Base-by-base conservation (phyloP, 1,140 invertebrate genomes). In the Steinernema feltiae region DNA sequence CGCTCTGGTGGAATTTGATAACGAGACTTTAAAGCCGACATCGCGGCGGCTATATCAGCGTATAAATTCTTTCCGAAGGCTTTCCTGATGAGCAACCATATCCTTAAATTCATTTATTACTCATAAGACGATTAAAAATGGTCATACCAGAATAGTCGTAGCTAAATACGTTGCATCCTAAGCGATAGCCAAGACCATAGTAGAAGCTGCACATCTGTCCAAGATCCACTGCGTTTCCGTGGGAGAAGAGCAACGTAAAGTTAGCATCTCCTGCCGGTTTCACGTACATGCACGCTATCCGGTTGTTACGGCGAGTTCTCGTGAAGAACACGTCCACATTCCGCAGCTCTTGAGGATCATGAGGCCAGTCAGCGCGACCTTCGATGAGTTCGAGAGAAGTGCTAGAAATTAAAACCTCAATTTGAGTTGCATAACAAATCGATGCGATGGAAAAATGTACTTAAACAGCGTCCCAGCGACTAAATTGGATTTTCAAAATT, bases 11-110 rank as follows among this genome's bases (percentile, higher is more conserved):
- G 94, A 78, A 98, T 94, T 32, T 95, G 94, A 87, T 95, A 98
- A 79, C 91, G 89, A 69, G 35, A 73, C 18, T 48, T 74, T 72
- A 30, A 29, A 15, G 30, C 48, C 29, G 32, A 24, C 73, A 71
- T 48, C 0, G 96, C 96, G 70, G 95, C 95, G 88, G 98, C 94
- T 82, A 99, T 97, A 86, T 99, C 97, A 18, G 96, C 93, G 87
- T 99, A 99, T 21, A 99, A 88, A 89, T 99, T 99, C 87, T 98
- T 98, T 99, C 97, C 0, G 94, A 97, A 0, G 97, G 94, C 87
- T 95, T 97, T 3, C 97, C 97, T 71, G 85, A 85, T 77, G 88
- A 89, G 24, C 83, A 85, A 32, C 89, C 89, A 83, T 90, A 90
- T 3, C 83, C 83, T 84, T 30, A 35, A 85, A 76, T 12, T n/a